Evolutionary conservation across 2,113 vertebrate species (phyloP).

Genomic region (Pampusana beccarii): DNA sequence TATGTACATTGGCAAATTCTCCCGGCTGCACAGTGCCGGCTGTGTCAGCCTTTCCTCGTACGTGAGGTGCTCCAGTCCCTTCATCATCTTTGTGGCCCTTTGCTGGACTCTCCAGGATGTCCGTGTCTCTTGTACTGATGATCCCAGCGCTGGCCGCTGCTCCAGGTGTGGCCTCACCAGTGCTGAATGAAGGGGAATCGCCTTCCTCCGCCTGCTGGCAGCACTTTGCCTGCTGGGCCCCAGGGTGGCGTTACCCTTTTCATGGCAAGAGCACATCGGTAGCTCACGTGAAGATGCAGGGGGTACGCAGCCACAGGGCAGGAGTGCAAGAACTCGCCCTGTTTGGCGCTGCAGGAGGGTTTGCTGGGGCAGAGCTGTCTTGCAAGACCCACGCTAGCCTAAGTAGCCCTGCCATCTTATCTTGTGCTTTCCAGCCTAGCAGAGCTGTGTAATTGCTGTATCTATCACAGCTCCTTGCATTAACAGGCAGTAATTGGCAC

Average conservation of each 20-base stretch:
- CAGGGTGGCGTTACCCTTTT: rapidly evolving
- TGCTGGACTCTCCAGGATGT: too few relatives aligned
- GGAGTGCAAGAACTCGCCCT: neutral
- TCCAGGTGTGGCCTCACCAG: too few relatives aligned
- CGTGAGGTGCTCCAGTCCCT: too few relatives aligned
- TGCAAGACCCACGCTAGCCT: neutral
- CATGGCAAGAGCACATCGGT: rapidly evolving
- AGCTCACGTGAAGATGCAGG: neutral
- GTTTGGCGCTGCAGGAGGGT: neutral
- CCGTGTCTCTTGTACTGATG: too few relatives aligned
- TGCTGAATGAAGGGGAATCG: neutral
- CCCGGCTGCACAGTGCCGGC: too few relatives aligned
- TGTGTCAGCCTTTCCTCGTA: too few relatives aligned
- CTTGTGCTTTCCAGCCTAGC: neutral
- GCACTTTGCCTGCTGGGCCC: neutral
- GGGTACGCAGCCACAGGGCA: neutral
- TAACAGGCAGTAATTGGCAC: slow-evolving; percentile 37
- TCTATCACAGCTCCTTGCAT: neutral
- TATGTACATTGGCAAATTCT: too few relatives aligned
- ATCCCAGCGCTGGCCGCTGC: too few relatives aligned
- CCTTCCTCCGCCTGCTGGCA: neutral
- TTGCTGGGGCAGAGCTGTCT: neutral
- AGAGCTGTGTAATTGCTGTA: slow-evolving; percentile 7
- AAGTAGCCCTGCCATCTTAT: neutral
- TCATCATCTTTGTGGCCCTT: too few relatives aligned